Base-by-base conservation (phyloP, 2,888 invertebrate genomes). In the Phengaris arion region DNA sequence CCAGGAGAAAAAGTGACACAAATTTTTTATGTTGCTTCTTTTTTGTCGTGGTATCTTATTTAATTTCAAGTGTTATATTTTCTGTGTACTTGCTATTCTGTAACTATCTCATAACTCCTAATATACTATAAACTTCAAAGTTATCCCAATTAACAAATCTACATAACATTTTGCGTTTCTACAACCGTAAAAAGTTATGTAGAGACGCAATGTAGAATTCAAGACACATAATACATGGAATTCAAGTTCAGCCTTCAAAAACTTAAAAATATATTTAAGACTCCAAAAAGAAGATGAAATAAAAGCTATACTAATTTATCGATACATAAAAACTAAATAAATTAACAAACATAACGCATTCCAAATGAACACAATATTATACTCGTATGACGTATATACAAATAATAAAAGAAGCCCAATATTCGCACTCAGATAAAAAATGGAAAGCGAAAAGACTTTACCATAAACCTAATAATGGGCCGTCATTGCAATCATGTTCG, bases 401-500 rank as follows among this genome's bases (percentile, higher is more conserved):
- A 12, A 64, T 64, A 7, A 35, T 45, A 64, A 64, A 64, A 64
- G 12, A 45, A 64, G 13, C 35, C 35, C 15, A 64, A 35, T 59
- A 59, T 22, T 59, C 35, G 64, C 45, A 35, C 35, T 35, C 6
- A 35, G 35, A 45, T 64, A 45, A 64, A 64, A 45, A 64, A 64
- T 64, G 64, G 35, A 45, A 45, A 35, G 64, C 64, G 22, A 64
- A 64, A 64, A 64, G 64, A 45, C 64, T 64, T 45, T 45, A 64
- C 64, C 64, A 64, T 45, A 64, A 64, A 64, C 64, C 64, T 64
- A 64, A 45, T 64, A 64, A 64, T 45, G 64, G 64, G 64, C 64
- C 64, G 64, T 64, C 64, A 64, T 64, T 13, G 64, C 13, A 64
- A 45, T 64, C 64, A 64, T 64, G 64, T 64, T 64, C 45, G 64